Base-by-base conservation (phyloP, 2,113 vertebrate species). In the Recurvirostra avosetta region DNA sequence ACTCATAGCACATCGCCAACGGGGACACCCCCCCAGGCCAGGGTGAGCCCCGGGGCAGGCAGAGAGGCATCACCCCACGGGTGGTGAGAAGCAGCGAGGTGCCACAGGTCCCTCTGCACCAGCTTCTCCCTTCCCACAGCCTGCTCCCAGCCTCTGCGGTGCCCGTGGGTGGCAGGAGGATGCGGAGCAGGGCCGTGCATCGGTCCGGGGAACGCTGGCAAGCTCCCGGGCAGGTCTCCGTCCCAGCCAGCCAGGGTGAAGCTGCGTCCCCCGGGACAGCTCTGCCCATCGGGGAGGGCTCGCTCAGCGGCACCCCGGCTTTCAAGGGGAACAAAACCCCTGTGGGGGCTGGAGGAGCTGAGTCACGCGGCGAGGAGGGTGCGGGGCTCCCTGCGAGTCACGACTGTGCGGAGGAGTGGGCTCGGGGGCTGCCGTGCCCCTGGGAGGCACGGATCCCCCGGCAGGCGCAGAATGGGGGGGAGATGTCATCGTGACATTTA, bases 341-440 rank as follows among this genome's bases (percentile, higher is more conserved):
- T 95, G 83, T 93, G 95, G 96, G 93, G 95, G 95, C 79, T 96
- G 96, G 61, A 90, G 52, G 38, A 82, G 77, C 82, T 97, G 97
- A 97, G 88, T 97, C 97, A 97, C 11, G 2, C 53, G 9, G 45
- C 0, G 3, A 93, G 89, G 93, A 75, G 75, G 52, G 67, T 86
- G 78, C 19, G 2, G 85, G 81, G 70, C 65, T 93, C 56, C 70
- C 87, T 52, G 34, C 29, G 34, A 96, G 85, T 97, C 96, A 96
- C 76, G 77, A 96, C 92, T 96, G 80, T 3, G 56, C 15, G 61
- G 86, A 79, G 91, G 86, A 76, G 92, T 40, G 78, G 93, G 53
- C 22, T 43, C 8, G 12, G 59, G 78, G 88, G 86, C 79, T 93
- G 90, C 63, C 2, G 5, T 65, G 58, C 34, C 70, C 62, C 29